These are phyloP conservation scores for Sphaerophoria taeniata DNA, from an alignment of 2,888 invertebrate genomes.

Conservation along the genomic window DNA sequence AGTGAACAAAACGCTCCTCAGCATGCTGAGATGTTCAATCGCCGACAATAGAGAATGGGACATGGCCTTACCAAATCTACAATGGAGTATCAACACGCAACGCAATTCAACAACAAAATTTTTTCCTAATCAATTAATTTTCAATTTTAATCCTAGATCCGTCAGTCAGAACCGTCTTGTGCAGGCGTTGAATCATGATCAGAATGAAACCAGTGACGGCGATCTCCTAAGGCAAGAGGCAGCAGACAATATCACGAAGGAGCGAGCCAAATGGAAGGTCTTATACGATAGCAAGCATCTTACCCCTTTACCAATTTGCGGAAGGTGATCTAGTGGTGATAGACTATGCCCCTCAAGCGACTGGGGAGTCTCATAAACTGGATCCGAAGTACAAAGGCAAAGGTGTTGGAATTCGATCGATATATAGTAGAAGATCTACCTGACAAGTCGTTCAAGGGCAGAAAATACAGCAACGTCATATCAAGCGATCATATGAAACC, in stretches of 20 bases:
- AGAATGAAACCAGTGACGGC: too few relatives aligned
- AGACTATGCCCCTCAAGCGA: too few relatives aligned
- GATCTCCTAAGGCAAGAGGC: conserved; percentile 1
- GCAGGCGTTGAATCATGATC: too few relatives aligned
- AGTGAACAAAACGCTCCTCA: conserved; percentile 32
- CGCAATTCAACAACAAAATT: conserved; percentile 48
- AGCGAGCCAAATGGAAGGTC: conserved; percentile 48
- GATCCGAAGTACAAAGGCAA: conserved; percentile 58
- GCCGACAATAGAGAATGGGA: conserved; percentile 63
- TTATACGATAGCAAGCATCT: conserved; percentile 43
- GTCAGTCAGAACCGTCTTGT: too few relatives aligned
- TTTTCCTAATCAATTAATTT: conserved; percentile 65
- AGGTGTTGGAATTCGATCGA: conserved; percentile 47
- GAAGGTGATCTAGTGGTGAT: background rate
- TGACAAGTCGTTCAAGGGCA: too few relatives aligned
- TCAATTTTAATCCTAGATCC: too few relatives aligned
- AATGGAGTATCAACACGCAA: conserved; percentile 69
- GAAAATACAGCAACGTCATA: too few relatives aligned
- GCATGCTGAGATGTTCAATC: conserved; percentile 52
- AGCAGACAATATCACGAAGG: conserved; percentile 13
- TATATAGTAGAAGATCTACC: conserved; percentile 57
- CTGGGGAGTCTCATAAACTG: too few relatives aligned
- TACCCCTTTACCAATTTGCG: background rate
- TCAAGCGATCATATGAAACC: too few relatives aligned
- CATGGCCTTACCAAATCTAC: conserved; percentile 44